Percentiles rank a stretch among this genome's conserved stretches.
phyloP scores from a whole-genome alignment of 2,888 invertebrate genomes.

The Labia minor region DNA sequence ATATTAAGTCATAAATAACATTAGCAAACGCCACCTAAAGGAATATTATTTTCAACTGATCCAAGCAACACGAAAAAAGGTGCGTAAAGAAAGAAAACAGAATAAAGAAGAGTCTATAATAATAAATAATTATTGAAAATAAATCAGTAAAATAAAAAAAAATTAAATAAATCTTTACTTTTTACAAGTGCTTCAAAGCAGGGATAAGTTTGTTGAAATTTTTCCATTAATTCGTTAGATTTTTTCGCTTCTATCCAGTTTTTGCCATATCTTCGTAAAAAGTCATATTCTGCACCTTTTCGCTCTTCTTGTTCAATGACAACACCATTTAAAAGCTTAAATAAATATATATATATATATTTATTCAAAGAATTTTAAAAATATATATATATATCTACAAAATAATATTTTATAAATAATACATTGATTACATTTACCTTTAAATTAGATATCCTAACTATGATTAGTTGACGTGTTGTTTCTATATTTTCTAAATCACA shows the following conservation, averaged over 20 bases:
- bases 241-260: conserved; percentile 55
- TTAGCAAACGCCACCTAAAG: too few species aligned
- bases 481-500: conserved; percentile 50
- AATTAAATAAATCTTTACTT: conserved; percentile 50
- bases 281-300: conserved; percentile 82
- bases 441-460: conserved; percentile 67
- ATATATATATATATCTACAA: too few species aligned
- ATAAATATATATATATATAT: too few species aligned
- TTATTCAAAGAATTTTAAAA: conserved; percentile 20
- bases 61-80: too few species aligned
- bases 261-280: conserved; percentile 68
- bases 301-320: conserved; percentile 57
- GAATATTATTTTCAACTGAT: too few species aligned
- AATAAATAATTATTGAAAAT: conserved; percentile 15
- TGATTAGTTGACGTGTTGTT: conserved; percentile 66
- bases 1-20: too few species aligned
- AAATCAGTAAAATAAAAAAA: neutral
- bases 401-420: too few species aligned
- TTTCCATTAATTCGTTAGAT: conserved; percentile 36
- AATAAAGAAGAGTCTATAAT: conserved; percentile 18
- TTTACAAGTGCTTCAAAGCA: conserved; percentile 60
- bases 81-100: too few species aligned
- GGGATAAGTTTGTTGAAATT: conserved; percentile 59
- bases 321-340: conserved; percentile 57
- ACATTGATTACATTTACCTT: too few species aligned